Evolutionary conservation across 1,140 invertebrate species (phyloP).

Genomic region (Aphelenchoides fujianensis): DNA sequence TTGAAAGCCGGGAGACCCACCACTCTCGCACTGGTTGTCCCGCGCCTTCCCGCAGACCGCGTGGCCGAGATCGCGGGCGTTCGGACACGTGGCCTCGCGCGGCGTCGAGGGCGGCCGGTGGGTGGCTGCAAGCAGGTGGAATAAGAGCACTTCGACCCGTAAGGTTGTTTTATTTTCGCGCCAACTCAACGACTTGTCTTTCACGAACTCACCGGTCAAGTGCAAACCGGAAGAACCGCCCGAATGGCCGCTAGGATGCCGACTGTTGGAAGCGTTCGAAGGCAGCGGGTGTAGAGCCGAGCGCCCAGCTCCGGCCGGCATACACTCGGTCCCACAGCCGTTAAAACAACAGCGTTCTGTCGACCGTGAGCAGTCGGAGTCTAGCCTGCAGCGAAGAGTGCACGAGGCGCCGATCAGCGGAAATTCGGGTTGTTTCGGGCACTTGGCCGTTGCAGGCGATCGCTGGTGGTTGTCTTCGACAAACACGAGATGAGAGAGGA

Average conservation of each 20-base stretch:
- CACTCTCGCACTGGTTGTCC: constrained; percentile 6
- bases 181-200: too few species aligned
- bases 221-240: not conserved
- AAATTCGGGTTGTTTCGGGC: constrained; percentile 30
- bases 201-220: too few species aligned
- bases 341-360: constrained; percentile 50
- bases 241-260: not conserved
- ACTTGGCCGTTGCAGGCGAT: constrained; percentile 43
- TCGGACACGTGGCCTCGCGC: not conserved
- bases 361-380: constrained; percentile 34
- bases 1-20: not conserved
- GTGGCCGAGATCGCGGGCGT: not conserved
- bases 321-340: constrained; percentile 45
- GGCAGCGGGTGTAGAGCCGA: too few species aligned
- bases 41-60: not conserved
- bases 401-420: constrained; percentile 26
- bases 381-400: constrained; percentile 32
- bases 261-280: too few species aligned
- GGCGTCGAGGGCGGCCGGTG: not conserved
- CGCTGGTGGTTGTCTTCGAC: constrained; percentile 28
- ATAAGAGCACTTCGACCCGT: too few species aligned
- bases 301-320: not conserved
- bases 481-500: constrained; percentile 19
- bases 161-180: too few species aligned
- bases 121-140: too few species aligned